These are phyloP conservation scores for Drosophila nr. perissopoda DNA, from an alignment of 2,888 invertebrate species.

Conservation along the genomic window DNA sequence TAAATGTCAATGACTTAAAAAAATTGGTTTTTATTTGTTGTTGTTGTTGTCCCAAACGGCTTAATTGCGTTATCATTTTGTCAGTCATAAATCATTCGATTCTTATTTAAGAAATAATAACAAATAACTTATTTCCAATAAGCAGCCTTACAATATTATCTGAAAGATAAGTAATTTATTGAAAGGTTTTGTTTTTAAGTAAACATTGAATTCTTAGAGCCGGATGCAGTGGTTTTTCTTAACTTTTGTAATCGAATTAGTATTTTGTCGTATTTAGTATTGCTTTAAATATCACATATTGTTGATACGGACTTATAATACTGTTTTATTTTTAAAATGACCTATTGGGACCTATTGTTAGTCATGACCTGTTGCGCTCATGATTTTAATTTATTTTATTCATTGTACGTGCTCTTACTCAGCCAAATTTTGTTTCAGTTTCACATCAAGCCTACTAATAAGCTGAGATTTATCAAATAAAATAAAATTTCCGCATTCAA, in stretches of 20 bases:
- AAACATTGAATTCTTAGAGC: not conserved
- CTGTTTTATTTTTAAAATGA: conserved; percentile 12
- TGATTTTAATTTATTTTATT: not conserved
- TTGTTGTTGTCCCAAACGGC: not conserved
- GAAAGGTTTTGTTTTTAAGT: conserved; percentile 1
- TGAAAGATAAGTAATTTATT: not conserved
- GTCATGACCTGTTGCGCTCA: conserved; percentile 1
- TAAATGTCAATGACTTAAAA: not conserved
- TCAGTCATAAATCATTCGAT: conserved; percentile 1
- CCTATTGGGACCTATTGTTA: conserved; percentile 2
- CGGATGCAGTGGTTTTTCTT: not conserved
- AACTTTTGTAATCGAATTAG: conserved; percentile 2
- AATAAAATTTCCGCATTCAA: not conserved
- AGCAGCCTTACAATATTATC: not conserved
- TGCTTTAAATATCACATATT: conserved; percentile 4
- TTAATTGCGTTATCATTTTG: conserved; percentile 17
- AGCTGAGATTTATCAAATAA: not conserved
- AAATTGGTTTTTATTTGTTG: not conserved
- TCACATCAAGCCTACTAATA: conserved; percentile 3
- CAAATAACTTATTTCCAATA: conserved; percentile 22
- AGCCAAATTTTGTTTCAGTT: not conserved
- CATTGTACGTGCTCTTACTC: not conserved
- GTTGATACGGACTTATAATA: conserved; percentile 9
- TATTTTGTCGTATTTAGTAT: conserved; percentile 2
- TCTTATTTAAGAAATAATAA: conserved; percentile 31